Evolutionary conservation across 2,113 vertebrate species (phyloP).

Genomic region (Malurus melanocephalus): DNA sequence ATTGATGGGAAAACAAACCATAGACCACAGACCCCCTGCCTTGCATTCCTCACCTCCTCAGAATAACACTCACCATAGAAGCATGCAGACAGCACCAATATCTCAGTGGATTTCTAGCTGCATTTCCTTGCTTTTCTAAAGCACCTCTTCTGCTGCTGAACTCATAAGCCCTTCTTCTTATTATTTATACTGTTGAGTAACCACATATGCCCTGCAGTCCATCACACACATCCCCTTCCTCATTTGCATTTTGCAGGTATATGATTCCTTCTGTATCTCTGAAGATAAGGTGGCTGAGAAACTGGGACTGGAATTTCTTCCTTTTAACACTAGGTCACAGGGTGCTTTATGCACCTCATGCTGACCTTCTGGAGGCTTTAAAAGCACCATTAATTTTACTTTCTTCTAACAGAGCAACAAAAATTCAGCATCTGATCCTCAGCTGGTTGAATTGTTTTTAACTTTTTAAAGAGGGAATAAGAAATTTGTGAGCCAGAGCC

Average conservation of each 20-base stretch:
- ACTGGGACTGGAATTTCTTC: not conserved
- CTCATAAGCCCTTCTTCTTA: not conserved
- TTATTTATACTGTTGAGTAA: not conserved
- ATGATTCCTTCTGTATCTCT: not conserved
- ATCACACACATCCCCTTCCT: not conserved
- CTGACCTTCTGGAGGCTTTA: not conserved
- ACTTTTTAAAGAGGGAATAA: slow-evolving; percentile 1
- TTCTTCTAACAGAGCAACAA: not conserved
- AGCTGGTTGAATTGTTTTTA: not conserved
- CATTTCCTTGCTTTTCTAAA: not conserved
- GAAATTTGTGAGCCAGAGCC: slow-evolving; percentile 11
- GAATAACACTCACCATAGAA: not conserved
- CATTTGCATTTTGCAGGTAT: not conserved
- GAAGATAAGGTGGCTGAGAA: not conserved
- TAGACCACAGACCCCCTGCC: slow-evolving; percentile 39
- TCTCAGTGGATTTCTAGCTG: not conserved
- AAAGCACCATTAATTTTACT: not conserved
- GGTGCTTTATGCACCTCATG: not conserved
- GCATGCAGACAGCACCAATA: not conserved
- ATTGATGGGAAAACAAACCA: slow-evolving; percentile 40
- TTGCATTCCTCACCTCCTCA: slow-evolving; percentile 29
- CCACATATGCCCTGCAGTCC: not conserved
- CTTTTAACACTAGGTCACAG: not conserved
- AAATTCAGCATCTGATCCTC: not conserved
- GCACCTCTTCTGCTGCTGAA: not conserved